Percentiles rank a stretch among this genome's conserved stretches.
Conservation (phyloP, 2,797 vertebrate genomes). For the Carduelis carduelis region DNA sequence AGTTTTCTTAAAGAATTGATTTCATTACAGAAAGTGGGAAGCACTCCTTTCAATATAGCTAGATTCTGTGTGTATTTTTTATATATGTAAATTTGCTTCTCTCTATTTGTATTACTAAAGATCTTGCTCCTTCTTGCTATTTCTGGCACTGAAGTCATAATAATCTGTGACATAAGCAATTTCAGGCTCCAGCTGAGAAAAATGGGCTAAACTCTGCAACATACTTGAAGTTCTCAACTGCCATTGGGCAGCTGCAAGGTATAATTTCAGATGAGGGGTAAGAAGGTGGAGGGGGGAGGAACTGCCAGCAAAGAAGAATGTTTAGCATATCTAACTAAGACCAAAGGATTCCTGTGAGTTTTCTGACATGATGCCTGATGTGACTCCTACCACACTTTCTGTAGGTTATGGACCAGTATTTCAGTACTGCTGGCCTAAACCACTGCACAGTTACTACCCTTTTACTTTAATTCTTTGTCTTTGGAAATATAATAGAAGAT, state of each 20-base stretch:
- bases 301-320: background rate
- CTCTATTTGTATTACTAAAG: conserved; percentile 33
- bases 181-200: conserved; percentile 36
- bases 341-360: background rate
- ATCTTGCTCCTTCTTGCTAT: conserved; percentile 35
- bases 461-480: background rate
- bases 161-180: conserved; percentile 40
- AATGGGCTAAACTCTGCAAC: conserved; percentile 11
- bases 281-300: background rate
- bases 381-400: background rate
- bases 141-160: conserved; percentile 37
- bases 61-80: background rate
- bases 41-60: background rate
- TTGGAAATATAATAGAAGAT: background rate
- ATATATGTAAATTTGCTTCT: background rate
- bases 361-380: background rate
- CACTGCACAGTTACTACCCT: background rate
- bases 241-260: conserved; percentile 29
- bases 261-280: background rate
- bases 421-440: background rate
- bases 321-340: background rate
- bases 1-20: background rate
- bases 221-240: conserved; percentile 7
- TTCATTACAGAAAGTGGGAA: background rate
- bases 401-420: background rate